Conservation (phyloP, 2,113 vertebrate species). For the Pelecanus crispus region DNA sequence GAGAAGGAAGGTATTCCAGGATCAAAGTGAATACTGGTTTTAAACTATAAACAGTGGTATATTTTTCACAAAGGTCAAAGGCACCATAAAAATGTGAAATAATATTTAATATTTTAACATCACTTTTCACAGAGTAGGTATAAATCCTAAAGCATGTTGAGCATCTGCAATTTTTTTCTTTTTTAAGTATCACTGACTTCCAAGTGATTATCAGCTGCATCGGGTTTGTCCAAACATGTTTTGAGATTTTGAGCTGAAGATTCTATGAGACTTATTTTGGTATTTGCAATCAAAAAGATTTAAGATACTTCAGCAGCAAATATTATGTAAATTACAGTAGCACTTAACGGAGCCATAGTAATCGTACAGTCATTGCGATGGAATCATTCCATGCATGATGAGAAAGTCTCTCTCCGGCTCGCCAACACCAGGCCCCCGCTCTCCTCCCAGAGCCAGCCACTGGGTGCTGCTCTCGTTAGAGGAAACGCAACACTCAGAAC, state of each 20-base stretch:
- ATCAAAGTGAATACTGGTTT: not conserved
- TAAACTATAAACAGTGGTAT: not conserved
- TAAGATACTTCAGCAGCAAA: not conserved
- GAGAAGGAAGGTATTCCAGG: not conserved
- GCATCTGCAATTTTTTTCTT: not conserved
- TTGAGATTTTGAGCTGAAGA: not conserved
- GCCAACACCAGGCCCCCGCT: not conserved
- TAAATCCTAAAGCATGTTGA: not conserved
- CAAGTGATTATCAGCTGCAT: not conserved
- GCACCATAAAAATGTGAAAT: not conserved
- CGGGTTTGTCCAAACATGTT: not conserved
- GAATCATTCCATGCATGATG: not conserved
- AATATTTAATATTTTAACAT: not conserved
- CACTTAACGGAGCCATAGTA: not conserved
- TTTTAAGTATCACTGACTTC: not conserved
- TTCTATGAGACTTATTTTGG: not conserved
- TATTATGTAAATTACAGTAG: not conserved
- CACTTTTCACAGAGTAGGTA: not conserved
- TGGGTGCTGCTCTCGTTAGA: slow-evolving; percentile 57
- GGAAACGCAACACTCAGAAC: not conserved
- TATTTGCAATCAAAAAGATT: not conserved
- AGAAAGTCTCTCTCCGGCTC: not conserved
- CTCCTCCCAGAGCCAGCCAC: not conserved
- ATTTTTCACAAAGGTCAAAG: not conserved
- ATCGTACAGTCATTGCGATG: not conserved